Percentiles rank a stretch among this genome's conserved stretches.
These are phyloP conservation scores for Cirrhinus mrigala DNA, from an alignment of 2,797 vertebrate genomes.

Conservation along the genomic window DNA sequence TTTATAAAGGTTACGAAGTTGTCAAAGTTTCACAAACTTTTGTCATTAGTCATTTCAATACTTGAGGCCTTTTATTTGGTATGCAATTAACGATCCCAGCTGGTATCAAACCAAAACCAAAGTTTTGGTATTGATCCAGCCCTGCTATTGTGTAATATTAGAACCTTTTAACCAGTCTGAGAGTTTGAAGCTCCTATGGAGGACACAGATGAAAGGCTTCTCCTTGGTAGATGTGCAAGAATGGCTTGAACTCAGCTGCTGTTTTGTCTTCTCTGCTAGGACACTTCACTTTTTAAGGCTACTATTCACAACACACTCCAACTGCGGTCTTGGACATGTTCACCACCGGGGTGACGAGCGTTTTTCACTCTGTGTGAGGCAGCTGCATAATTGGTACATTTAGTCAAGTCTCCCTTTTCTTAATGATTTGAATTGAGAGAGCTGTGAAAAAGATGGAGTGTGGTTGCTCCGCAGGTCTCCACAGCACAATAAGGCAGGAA, in stretches of 20 bases:
- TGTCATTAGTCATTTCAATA: not conserved
- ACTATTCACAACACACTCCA: conserved; percentile 57
- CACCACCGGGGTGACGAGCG: conserved; percentile 37
- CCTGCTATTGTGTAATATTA: not conserved
- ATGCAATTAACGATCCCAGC: not conserved
- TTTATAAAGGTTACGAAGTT: not conserved
- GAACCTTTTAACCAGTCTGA: not conserved
- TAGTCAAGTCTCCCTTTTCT: conserved; percentile 57
- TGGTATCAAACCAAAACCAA: not conserved
- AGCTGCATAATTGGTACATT: conserved; percentile 65
- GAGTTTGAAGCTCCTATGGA: conserved; percentile 18
- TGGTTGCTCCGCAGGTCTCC: conserved; percentile 57
- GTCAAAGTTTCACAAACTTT: not conserved
- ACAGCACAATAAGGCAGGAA: conserved; percentile 62
- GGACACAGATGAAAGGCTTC: conserved; percentile 36
- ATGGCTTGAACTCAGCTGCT: conserved; percentile 36
- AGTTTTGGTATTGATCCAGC: not conserved
- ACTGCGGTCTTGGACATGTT: conserved; percentile 49
- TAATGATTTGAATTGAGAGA: conserved; percentile 55
- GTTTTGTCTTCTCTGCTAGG: conserved; percentile 27
- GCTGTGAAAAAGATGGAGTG: conserved; percentile 58
- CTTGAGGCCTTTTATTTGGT: not conserved
- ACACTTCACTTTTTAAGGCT: conserved; percentile 45
- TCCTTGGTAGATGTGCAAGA: conserved; percentile 32
- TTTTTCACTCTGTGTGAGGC: conserved; percentile 58